phyloP scores from a whole-genome alignment of 2,888 invertebrate species.

The Anoncus sp. region DNA sequence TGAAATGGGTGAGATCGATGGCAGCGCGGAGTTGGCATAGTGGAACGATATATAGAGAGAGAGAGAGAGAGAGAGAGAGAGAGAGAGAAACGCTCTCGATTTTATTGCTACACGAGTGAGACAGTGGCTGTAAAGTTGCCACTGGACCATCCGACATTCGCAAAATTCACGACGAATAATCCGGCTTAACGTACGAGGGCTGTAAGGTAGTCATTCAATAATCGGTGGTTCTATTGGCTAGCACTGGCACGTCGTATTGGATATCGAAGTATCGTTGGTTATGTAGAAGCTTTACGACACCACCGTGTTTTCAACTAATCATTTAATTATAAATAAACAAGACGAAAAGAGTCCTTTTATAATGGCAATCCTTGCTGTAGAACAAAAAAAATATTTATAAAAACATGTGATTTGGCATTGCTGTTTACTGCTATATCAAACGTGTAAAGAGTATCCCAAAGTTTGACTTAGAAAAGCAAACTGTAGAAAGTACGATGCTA shows the following conservation, averaged over 20 bases:
- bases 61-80: no score
- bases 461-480: slow-evolving; percentile 13
- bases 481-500: slow-evolving; percentile 8
- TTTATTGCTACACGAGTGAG: slow-evolving; percentile 49
- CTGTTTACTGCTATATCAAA: not conserved
- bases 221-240: slow-evolving; percentile 21
- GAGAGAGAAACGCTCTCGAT: slow-evolving; percentile 3
- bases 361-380: not conserved
- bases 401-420: no score
- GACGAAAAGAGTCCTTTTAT: no score
- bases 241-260: slow-evolving; percentile 21
- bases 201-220: slow-evolving; percentile 55
- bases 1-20: slow-evolving; percentile 71
- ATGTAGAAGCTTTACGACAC: not conserved
- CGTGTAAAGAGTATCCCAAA: not conserved
- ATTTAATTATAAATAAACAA: not conserved
- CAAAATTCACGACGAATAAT: slow-evolving; percentile 60
- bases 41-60: slow-evolving; percentile 18
- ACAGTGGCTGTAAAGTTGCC: slow-evolving; percentile 55
- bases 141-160: slow-evolving; percentile 43
- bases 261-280: slow-evolving; percentile 13
- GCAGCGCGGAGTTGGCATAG: slow-evolving; percentile 29
- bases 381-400: no score
- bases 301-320: slow-evolving; percentile 30
- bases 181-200: slow-evolving; percentile 52